Conservation (phyloP, 1,140 invertebrate species). For the Pseudomyrmex gracilis region DNA sequence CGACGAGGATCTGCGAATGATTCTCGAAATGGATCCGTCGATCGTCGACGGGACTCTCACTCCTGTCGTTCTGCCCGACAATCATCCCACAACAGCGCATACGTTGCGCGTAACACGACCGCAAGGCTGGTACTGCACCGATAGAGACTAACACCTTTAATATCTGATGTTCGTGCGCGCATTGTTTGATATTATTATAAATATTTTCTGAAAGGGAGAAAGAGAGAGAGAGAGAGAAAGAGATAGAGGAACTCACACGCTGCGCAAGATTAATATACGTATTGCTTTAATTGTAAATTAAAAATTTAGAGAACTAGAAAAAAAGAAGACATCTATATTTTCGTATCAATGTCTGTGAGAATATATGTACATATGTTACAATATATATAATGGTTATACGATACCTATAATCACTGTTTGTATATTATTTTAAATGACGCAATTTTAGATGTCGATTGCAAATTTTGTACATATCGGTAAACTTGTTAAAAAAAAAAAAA, state of each 20-base stretch:
- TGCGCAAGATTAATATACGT: too few relatives aligned
- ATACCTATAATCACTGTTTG: conserved; percentile 23
- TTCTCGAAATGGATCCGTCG: conserved; percentile 88
- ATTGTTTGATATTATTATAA: conserved; percentile 17
- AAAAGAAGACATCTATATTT: not conserved
- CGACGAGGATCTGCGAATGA: conserved; percentile 88
- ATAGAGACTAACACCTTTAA: conserved; percentile 52
- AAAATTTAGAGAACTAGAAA: too few relatives aligned
- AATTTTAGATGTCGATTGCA: not conserved
- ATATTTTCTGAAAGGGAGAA: not conserved
- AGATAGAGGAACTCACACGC: too few relatives aligned
- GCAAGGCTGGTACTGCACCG: conserved; percentile 81
- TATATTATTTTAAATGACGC: not conserved
- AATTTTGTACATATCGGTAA: not conserved
- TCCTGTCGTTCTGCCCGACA: conserved; percentile 73
- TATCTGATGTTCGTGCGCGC: conserved; percentile 53
- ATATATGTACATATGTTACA: not conserved
- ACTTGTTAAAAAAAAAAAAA: not conserved
- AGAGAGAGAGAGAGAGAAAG: too few relatives aligned
- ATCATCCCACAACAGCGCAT: conserved; percentile 66
- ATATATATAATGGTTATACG: conserved; percentile 22
- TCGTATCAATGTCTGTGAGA: not conserved
- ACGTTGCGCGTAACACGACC: conserved; percentile 77
- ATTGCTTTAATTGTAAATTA: too few relatives aligned
- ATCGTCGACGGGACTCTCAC: conserved; percentile 85